Conservation (phyloP, 35 echinoderm and acorn worm species). For the Ophioderma brevispina region DNA sequence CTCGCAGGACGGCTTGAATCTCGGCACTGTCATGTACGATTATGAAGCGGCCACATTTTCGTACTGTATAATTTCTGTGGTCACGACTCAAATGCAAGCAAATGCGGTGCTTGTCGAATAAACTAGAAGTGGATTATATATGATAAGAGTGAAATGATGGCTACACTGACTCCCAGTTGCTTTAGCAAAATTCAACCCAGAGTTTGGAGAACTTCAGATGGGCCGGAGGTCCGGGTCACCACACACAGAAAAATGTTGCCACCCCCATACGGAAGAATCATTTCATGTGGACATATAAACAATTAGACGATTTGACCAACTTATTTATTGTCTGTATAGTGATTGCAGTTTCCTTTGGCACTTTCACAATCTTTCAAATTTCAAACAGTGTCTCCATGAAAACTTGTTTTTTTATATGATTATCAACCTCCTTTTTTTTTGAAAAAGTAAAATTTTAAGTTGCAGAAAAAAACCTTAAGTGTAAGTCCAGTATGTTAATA, state of each 20-base stretch:
- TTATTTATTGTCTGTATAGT: slow-evolving; percentile 73
- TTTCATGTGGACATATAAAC: slow-evolving; percentile 80
- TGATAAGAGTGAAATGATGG: slow-evolving; percentile 71
- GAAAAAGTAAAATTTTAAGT: too few species aligned
- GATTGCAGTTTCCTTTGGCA: slow-evolving; percentile 89
- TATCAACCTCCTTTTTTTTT: too few species aligned
- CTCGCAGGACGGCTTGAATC: slow-evolving; percentile 75
- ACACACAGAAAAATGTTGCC: slow-evolving; percentile 72
- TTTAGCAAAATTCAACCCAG: slow-evolving; percentile 49
- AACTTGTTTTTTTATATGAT: too few species aligned
- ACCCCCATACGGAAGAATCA: slow-evolving; percentile 68
- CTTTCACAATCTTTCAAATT: too few species aligned
- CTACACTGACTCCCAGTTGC: slow-evolving; percentile 63
- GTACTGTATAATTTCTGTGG: slow-evolving; percentile 75
- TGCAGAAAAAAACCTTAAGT: too few species aligned
- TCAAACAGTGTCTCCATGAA: too few species aligned
- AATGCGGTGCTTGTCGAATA: background rate
- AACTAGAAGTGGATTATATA: slow-evolving; percentile 45
- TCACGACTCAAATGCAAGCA: slow-evolving; percentile 38
- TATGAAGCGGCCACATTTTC: slow-evolving; percentile 49
- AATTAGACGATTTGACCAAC: slow-evolving; percentile 21
- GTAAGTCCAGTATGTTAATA: too few species aligned
- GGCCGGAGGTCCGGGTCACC: slow-evolving; percentile 82
- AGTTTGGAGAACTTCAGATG: slow-evolving; percentile 22
- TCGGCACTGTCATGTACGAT: slow-evolving; percentile 72